Conservation (phyloP, 53 echinoderm and acorn worm species). For the Antedon mediterranea region DNA sequence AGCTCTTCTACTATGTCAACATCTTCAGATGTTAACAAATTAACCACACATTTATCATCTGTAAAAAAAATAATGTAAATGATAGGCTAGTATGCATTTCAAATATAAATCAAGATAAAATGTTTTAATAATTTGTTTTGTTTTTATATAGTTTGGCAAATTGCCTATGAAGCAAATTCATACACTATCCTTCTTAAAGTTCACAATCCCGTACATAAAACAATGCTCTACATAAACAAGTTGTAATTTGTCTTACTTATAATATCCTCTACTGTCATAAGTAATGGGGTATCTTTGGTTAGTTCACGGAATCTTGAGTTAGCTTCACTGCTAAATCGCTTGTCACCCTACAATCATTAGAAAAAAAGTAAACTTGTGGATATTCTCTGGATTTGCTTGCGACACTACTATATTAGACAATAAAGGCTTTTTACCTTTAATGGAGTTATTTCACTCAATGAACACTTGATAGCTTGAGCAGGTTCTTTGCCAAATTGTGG, state of each 20-base stretch:
- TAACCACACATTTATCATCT: background rate
- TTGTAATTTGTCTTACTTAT: background rate
- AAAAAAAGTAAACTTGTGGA: background rate
- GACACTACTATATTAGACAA: too few relatives aligned
- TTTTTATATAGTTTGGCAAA: too few relatives aligned
- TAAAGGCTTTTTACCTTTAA: background rate
- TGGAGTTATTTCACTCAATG: conserved; percentile 15
- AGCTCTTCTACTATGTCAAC: background rate
- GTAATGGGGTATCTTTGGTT: background rate
- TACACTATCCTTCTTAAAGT: too few relatives aligned
- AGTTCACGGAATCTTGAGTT: background rate
- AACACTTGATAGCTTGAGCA: conserved; percentile 28
- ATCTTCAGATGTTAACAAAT: background rate
- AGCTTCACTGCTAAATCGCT: background rate
- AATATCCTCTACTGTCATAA: background rate
- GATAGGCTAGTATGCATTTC: too few relatives aligned
- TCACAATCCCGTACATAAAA: too few relatives aligned
- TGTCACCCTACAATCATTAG: background rate
- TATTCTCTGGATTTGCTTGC: background rate
- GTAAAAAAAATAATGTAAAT: background rate
- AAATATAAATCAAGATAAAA: too few relatives aligned
- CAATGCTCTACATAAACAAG: too few relatives aligned
- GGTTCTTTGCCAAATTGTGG: background rate
- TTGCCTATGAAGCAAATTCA: too few relatives aligned
- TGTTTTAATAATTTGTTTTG: too few relatives aligned